Evolutionary conservation across 2,888 invertebrate genomes (phyloP).

Genomic region (Hirtodrosophila trivittata): DNA sequence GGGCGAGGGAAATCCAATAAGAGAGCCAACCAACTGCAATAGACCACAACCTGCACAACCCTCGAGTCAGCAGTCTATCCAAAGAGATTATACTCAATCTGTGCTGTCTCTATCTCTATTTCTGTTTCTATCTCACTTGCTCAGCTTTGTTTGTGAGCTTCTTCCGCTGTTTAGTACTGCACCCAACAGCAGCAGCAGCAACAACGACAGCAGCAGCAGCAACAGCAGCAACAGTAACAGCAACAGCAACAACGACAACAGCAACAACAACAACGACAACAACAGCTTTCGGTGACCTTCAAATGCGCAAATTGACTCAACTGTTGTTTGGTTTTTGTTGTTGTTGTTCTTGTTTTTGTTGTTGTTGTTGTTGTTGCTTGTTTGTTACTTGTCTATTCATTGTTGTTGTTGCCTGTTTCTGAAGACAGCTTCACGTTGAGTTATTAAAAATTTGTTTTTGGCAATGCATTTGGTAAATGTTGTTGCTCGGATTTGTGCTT

Average conservation of each 20-base stretch:
- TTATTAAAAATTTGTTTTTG: slow-evolving; percentile 64
- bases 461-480: slow-evolving; percentile 56
- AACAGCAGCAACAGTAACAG: slow-evolving; percentile 4
- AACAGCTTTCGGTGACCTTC: slow-evolving; percentile 52
- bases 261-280: slow-evolving; percentile 15
- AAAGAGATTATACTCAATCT: not conserved
- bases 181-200: slow-evolving; percentile 43
- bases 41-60: not conserved
- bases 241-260: slow-evolving; percentile 35
- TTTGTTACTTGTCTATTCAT: slow-evolving; percentile 9
- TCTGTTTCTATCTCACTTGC: slow-evolving; percentile 4
- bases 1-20: slow-evolving; percentile 45
- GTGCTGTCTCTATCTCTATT: too few relatives aligned
- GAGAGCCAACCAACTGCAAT: slow-evolving; percentile 19
- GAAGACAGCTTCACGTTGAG: slow-evolving; percentile 47
- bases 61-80: not conserved
- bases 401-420: slow-evolving; percentile 10
- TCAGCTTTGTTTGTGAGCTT: slow-evolving; percentile 35
- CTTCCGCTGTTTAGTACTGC: slow-evolving; percentile 52
- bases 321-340: slow-evolving; percentile 9
- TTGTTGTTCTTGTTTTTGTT: slow-evolving; percentile 39
- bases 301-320: slow-evolving; percentile 70
- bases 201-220: slow-evolving; percentile 5
- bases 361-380: slow-evolving; percentile 22
- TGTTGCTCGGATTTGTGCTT: too few relatives aligned